A percentile compares a stretch with the other conserved stretches of the same genome.
Evolutionary conservation across 1,140 invertebrate species (phyloP).

Genomic region (Acromyrmex echinatior): DNA sequence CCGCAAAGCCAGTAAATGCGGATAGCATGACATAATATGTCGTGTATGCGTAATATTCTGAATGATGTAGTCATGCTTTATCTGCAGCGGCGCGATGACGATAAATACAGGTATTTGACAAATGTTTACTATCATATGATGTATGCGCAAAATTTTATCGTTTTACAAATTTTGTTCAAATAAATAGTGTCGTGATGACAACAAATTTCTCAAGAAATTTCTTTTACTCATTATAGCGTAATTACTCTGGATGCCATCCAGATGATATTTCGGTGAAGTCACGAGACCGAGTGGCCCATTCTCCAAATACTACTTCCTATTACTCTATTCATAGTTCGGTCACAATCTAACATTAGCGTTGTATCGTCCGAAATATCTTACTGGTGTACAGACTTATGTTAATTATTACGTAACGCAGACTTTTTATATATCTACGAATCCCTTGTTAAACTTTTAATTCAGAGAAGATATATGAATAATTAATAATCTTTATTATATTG

Average conservation of each 20-base stretch:
- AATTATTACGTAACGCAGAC: not conserved
- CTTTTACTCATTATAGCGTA: conserved; percentile 26
- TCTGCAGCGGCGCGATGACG: not conserved
- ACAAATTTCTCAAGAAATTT: conserved; percentile 22
- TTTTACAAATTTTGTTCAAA: not conserved
- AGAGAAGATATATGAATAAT: not conserved
- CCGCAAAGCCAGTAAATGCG: not conserved
- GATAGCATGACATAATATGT: not conserved
- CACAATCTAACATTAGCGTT: conserved; percentile 66
- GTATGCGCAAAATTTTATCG: not conserved
- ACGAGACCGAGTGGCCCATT: conserved; percentile 75
- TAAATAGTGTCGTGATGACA: not conserved
- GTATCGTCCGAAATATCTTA: conserved; percentile 45
- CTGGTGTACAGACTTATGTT: not conserved
- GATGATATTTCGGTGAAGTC: conserved; percentile 74
- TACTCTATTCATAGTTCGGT: conserved; percentile 77
- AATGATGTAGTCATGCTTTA: not conserved
- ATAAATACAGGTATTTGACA: not conserved
- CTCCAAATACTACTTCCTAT: conserved; percentile 74
- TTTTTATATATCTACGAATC: not conserved
- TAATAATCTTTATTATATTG: not conserved
- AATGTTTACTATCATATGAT: not conserved
- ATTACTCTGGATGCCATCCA: conserved; percentile 60
- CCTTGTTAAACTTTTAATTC: not conserved
- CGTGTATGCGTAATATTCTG: not conserved